These are phyloP conservation scores for Cricetomys ansorgei DNA, from an alignment of 2,113 vertebrate species.

Conservation along the genomic window DNA sequence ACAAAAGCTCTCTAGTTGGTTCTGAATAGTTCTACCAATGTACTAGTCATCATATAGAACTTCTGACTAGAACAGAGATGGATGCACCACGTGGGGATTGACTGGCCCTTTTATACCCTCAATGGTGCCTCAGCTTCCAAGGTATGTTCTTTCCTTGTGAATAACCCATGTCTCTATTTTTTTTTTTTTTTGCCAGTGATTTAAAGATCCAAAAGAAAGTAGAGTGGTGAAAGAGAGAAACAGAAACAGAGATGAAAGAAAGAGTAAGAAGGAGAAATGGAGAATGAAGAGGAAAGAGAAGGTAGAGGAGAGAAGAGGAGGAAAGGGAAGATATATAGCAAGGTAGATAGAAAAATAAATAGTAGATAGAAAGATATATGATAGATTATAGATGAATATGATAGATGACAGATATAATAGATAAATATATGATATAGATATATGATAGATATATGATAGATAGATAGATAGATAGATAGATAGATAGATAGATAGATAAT, in stretches of 20 bases:
- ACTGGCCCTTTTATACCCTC: background rate
- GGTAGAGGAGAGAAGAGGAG: background rate
- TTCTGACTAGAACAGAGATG: background rate
- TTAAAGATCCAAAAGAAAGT: background rate
- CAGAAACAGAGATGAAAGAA: background rate
- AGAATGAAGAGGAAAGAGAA: background rate
- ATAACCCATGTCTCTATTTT: background rate
- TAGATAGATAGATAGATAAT: background rate
- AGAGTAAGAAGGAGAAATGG: no score
- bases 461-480: background rate
- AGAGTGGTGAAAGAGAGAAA: background rate
- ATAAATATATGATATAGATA: no score
- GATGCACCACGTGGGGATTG: accelerated
- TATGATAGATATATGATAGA: background rate
- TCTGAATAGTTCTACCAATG: background rate
- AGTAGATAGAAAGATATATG: background rate
- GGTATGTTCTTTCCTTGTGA: background rate
- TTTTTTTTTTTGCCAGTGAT: background rate
- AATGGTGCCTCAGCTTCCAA: background rate
- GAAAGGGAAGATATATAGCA: background rate
- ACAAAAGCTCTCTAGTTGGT: background rate
- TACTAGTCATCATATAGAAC: background rate
- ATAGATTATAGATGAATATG: background rate
- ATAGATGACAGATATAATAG: background rate
- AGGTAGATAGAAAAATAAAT: background rate